A percentile compares a stretch with the other conserved stretches of the same genome.
These are phyloP conservation scores for Bufotes viridis DNA, from an alignment of 2,797 vertebrate genomes.

Conservation along the genomic window DNA sequence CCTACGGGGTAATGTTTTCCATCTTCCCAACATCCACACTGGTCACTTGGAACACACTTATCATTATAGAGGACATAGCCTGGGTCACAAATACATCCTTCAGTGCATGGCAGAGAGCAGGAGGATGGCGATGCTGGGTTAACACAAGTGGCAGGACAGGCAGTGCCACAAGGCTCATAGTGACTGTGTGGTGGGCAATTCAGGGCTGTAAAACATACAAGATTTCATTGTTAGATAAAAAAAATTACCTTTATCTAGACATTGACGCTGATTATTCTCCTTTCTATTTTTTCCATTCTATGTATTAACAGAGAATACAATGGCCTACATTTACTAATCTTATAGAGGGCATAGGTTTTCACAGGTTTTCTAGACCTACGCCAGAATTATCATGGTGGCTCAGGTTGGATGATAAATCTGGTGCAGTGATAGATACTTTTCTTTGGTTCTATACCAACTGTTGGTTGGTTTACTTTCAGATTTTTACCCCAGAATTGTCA, in stretches of 20 bases:
- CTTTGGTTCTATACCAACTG: no score
- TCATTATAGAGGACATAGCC: constrained; percentile 58
- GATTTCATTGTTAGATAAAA: neutral
- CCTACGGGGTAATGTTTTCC: constrained; percentile 73
- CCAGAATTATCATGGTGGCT: no score
- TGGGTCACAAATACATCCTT: constrained; percentile 58
- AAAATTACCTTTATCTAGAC: neutral
- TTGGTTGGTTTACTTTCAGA: no score
- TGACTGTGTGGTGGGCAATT: constrained; percentile 59
- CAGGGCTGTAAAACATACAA: constrained; percentile 37
- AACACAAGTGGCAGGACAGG: constrained; percentile 60
- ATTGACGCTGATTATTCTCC: neutral
- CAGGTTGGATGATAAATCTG: no score
- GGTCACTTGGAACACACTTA: constrained; percentile 45
- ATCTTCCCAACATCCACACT: constrained; percentile 64
- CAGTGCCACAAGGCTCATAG: constrained; percentile 59
- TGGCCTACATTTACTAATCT: no score
- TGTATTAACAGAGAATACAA: no score
- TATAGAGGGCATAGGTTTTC: no score
- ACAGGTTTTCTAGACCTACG: no score
- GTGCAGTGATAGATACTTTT: no score
- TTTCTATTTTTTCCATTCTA: neutral
- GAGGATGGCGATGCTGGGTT: constrained; percentile 50
- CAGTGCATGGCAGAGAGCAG: constrained; percentile 54
- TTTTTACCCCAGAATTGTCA: no score